Evolutionary conservation across 2,113 vertebrate genomes (phyloP), one percentile per base, ranked within the genome.

Genomic region (Ptilonorhynchus violaceus): DNA sequence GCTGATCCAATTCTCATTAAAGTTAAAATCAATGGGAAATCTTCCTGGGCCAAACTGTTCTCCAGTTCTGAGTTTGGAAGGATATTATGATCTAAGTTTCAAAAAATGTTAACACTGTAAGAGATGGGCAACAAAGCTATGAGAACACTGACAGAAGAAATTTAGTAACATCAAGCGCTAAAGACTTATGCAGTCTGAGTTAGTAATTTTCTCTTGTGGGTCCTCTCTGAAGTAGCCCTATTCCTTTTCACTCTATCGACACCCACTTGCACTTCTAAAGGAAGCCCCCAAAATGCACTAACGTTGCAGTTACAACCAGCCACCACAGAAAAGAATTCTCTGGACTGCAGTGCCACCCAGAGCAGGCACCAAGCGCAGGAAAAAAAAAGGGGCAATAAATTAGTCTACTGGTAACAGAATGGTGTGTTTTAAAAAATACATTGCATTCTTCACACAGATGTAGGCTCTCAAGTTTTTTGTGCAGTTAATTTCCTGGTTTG

Each of bases 281-380:
- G n/a, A 89, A 94, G 58, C 19, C 64, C 25, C 44, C 20, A 11
- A n/a, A 66, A 64, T 37, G 44, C 50, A n/a, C 52, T 44, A 22
- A 72, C 13, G 17, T 17, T 82, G 49, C n/a, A 75, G 22, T 41
- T 52, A 79, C 35, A 89, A 64, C 13, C 33, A 85, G 56, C 3
- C 47, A 87, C 28, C 0, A 1, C 1, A 3, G 56, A 67, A 86
- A 50, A 88, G 24, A 91, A 93, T 96, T 92, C 53, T 90, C 88
- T 85, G 88, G 82, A 58, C 85, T 93, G 72, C 78, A 95, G 78
- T 95, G 94, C 95, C 95, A 94, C 91, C 91, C 95, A 92, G 78
- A 96, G 96, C 67, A 95, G 84, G 56, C 68, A 93, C 15, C 69
- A 94, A 63, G 56, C 1, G 24, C 56, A 47, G 49, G 44, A 16